These are phyloP conservation scores for Acrocephalus kingi DNA, from an alignment of 2,113 vertebrate species.

Conservation along the genomic window DNA sequence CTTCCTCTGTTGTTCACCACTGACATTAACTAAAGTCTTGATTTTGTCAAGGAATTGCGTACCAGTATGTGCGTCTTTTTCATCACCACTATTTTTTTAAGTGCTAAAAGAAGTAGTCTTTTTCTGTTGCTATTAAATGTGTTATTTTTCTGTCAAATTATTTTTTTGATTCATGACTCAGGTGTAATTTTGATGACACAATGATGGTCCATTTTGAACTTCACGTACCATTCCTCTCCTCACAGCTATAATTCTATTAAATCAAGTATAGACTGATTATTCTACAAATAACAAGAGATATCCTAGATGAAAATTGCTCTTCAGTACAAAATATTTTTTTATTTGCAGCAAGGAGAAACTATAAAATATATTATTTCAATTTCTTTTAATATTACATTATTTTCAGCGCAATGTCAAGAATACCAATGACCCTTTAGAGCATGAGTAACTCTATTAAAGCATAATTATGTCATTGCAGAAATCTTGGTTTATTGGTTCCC, in stretches of 20 bases:
- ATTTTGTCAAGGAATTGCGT: not conserved
- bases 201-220: not conserved
- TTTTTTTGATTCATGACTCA: not conserved
- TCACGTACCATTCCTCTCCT: not conserved
- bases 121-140: not conserved
- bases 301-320: not conserved
- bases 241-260: not conserved
- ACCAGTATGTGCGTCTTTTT: not conserved
- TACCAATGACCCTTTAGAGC: not conserved
- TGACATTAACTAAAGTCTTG: not conserved
- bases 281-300: not conserved
- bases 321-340: not conserved
- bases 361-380: not conserved
- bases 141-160: not conserved
- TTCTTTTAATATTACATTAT: not conserved
- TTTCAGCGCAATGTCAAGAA: not conserved
- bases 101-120: not conserved
- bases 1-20: not conserved
- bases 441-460: not conserved
- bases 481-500: not conserved
- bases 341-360: not conserved
- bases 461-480: not conserved
- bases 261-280: not conserved
- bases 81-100: not conserved
- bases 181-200: not conserved